phyloP scores from a whole-genome alignment of 2,113 vertebrate genomes.

The Arenaria interpres region DNA sequence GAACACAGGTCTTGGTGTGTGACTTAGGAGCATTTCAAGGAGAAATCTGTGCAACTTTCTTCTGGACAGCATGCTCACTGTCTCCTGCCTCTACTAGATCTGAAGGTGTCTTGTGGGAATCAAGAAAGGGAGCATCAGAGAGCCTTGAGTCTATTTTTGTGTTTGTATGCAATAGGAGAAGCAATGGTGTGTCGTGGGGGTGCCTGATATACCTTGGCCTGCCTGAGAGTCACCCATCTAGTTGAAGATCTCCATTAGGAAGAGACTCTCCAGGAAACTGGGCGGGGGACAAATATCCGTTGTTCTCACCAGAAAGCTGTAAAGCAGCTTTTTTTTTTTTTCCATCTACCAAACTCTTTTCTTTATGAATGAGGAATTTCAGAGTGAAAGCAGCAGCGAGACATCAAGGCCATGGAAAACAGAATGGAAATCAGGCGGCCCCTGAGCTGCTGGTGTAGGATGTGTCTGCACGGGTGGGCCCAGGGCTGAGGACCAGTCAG shows the following conservation, averaged over 20 bases:
- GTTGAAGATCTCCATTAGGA: neutral
- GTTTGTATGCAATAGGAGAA: neutral
- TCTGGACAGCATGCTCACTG: neutral
- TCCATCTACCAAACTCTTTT: neutral
- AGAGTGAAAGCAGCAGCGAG: neutral
- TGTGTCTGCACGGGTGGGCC: rapidly evolving
- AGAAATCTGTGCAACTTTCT: neutral
- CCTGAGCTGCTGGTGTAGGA: neutral
- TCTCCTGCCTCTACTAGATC: neutral
- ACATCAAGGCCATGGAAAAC: neutral
- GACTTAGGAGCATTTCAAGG: neutral
- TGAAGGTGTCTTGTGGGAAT: neutral
- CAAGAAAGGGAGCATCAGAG: neutral
- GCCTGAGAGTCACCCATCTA: neutral
- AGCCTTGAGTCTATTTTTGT: neutral
- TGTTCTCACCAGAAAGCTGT: neutral
- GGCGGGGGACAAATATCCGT: neutral
- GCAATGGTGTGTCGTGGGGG: neutral
- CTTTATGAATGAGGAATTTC: neutral
- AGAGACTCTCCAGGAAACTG: neutral
- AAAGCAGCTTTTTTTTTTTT: neutral
- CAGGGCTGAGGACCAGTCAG: neutral
- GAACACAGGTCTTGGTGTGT: neutral
- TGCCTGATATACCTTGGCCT: neutral
- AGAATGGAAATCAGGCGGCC: neutral